Percentiles rank a stretch among this genome's conserved stretches.
phyloP scores from a whole-genome alignment of 2,888 invertebrate genomes.

The Lithophane semibrunnea region DNA sequence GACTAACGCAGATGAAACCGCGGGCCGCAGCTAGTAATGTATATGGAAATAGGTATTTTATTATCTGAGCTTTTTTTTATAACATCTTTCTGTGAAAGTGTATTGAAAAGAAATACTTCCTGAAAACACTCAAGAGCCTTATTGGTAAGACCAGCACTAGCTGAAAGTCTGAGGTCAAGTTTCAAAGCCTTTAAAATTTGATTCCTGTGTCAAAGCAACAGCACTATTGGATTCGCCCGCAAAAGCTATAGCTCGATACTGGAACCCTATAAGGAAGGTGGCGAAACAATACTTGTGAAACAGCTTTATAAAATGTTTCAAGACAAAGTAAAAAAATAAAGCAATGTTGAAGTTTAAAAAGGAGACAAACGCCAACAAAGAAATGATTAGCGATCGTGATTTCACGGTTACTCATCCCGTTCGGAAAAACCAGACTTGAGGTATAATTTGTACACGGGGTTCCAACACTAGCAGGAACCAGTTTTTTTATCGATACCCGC shows the following conservation, averaged over 20 bases:
- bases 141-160: not conserved
- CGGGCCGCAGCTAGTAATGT: not conserved
- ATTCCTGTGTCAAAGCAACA: not conserved
- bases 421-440: conserved; percentile 12
- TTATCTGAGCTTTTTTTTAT: not conserved
- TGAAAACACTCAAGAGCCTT: not conserved
- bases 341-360: not conserved
- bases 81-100: not conserved
- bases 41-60: not conserved
- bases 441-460: conserved; percentile 6
- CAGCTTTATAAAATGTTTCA: not conserved
- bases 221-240: not conserved
- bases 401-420: conserved; percentile 24
- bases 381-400: not conserved
- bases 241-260: not conserved
- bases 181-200: conserved; percentile 25
- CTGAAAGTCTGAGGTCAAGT: not conserved
- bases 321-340: not conserved
- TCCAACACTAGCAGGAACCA: conserved; percentile 7
- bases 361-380: not conserved
- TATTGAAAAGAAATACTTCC: not conserved
- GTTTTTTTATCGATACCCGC: conserved; percentile 54
- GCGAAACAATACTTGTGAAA: too few species aligned
- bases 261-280: not conserved
- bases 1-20: too few species aligned